Base-by-base conservation (phyloP, 2,113 vertebrate genomes). In the Elephantulus edwardii region DNA sequence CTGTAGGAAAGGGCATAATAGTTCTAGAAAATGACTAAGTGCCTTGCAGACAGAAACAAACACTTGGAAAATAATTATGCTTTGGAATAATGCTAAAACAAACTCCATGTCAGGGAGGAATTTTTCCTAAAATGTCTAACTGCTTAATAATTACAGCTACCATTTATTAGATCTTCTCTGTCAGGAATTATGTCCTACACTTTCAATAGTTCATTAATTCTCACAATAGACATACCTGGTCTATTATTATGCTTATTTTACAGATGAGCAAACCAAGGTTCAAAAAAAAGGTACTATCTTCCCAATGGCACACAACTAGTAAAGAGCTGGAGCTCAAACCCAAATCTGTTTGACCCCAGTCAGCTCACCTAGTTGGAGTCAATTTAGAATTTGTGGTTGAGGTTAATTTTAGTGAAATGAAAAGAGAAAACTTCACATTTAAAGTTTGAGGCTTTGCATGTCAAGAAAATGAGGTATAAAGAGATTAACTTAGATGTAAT, bases 81-180 rank as follows among this genome's bases (percentile, higher is more conserved):
- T 89, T 79, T 89, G 79, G 35, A 87, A 80, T 70, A 86, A 66
- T 75, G 87, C 89, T 93, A 56, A 84, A 91, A 84, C 44, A 79
- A 79, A 54, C 19, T 70, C 83, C 58, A 40, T n/a, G 26, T 85
- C 44, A 92, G 50, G 42, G 50, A 0, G 35, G 80, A 86, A 54
- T 70, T 48, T 91, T 92, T 86, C 88, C 86, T 88, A 71, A 92
- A 93, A 88, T 86, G 13, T 10, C 6, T 44, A 87, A 88, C 17
- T 83, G 28, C 66, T 91, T 76, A 91, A 78, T 56, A 62, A 62
- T 50, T 71, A 83, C 2, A 86, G 50, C 50, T 86, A 75, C 40
- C 75, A 75, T 35, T 92, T 92, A 50, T 86, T 58, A 80, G 92
- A n/a, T 20, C 79, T 54, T 40, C 74, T 76, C 40, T 80, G 24